A percentile compares a stretch with the other conserved stretches of the same genome.
Evolutionary conservation across 2,113 vertebrate species (phyloP).

Genomic region (Orientallactaga bullata): DNA sequence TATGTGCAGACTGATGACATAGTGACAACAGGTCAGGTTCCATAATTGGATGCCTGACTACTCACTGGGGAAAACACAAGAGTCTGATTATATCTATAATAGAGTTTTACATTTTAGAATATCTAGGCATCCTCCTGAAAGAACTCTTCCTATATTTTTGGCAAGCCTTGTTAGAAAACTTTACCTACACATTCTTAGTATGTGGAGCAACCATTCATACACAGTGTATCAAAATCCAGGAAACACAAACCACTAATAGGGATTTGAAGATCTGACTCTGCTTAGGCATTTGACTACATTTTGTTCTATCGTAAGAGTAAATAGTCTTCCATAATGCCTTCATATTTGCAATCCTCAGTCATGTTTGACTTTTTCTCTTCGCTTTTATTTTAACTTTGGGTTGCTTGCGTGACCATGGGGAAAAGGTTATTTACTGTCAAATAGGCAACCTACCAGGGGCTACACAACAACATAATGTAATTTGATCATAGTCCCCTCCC

Average conservation of each 20-base stretch:
- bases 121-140: conserved; percentile 5
- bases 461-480: no score
- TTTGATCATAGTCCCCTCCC: no score
- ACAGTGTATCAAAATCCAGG: not conserved
- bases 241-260: not conserved
- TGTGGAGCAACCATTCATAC: not conserved
- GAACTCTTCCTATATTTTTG: not conserved
- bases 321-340: not conserved
- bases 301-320: not conserved
- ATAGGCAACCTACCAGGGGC: no score
- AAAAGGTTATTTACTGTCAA: no score
- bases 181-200: not conserved
- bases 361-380: not conserved
- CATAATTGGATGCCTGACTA: conserved; percentile 40
- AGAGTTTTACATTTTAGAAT: not conserved
- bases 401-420: no score
- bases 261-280: not conserved
- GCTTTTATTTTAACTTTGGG: no score
- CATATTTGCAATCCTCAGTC: not conserved
- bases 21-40: conserved; percentile 39
- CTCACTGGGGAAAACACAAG: conserved; percentile 1
- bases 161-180: not conserved
- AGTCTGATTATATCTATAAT: not conserved
- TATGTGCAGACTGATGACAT: conserved; percentile 42
- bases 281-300: not conserved